Evolutionary conservation across 2,888 invertebrate genomes (phyloP).

Genomic region (Schrankia costaestrigalis): DNA sequence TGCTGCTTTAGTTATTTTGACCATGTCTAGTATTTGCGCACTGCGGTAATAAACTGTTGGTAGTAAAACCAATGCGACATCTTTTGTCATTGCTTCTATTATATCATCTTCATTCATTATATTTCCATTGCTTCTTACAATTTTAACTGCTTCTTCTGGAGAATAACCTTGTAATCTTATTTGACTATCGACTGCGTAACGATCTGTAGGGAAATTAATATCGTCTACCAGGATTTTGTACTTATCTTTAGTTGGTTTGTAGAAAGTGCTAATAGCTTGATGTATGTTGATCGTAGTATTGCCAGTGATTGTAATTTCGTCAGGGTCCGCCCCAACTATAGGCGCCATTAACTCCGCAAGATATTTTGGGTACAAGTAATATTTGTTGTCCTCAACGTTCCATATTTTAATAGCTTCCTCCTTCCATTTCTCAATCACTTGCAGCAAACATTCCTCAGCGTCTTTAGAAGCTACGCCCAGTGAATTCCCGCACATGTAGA

Average conservation of each 20-base stretch:
- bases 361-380: slow-evolving; percentile 48
- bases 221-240: slow-evolving; percentile 67
- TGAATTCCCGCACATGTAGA: slow-evolving; percentile 68
- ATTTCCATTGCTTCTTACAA: slow-evolving; percentile 47
- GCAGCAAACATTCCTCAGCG: slow-evolving; percentile 45
- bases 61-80: slow-evolving; percentile 54
- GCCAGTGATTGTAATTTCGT: slow-evolving; percentile 52
- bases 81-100: slow-evolving; percentile 61
- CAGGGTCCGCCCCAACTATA: slow-evolving; percentile 52
- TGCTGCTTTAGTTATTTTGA: slow-evolving; percentile 52
- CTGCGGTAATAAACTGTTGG: slow-evolving; percentile 61
- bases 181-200: slow-evolving; percentile 66
- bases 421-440: slow-evolving; percentile 55
- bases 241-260: slow-evolving; percentile 51
- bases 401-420: slow-evolving; percentile 58
- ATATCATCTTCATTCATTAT: slow-evolving; percentile 56
- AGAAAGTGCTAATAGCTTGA: slow-evolving; percentile 61
- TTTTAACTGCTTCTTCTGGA: slow-evolving; percentile 58
- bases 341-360: slow-evolving; percentile 58
- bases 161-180: slow-evolving; percentile 58
- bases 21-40: slow-evolving; percentile 63
- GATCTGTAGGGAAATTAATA: slow-evolving; percentile 65
- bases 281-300: slow-evolving; percentile 61
- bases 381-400: slow-evolving; percentile 53
- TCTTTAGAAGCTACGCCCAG: slow-evolving; percentile 63